Percentiles rank a stretch among this genome's conserved stretches.
phyloP scores from a whole-genome alignment of 2,113 vertebrate species.

The Neodontobutis hainanensis region DNA sequence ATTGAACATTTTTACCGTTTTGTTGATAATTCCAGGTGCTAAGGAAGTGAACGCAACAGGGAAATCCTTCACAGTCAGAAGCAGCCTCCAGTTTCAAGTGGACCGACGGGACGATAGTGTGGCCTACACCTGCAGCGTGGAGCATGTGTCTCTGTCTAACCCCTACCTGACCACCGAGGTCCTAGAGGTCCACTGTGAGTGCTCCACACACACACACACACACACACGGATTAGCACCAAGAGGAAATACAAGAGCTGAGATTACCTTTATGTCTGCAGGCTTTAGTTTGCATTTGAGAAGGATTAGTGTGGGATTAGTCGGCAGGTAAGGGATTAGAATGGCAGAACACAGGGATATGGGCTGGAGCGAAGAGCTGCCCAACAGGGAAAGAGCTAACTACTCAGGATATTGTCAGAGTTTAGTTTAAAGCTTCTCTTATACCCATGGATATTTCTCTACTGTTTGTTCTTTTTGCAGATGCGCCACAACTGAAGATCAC shows the following conservation, averaged over 20 bases:
- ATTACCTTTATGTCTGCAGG: slow-evolving; percentile 58
- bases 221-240: slow-evolving; percentile 47
- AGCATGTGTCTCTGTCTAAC: slow-evolving; percentile 90
- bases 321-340: slow-evolving; percentile 71
- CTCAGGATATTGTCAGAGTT: slow-evolving; percentile 39
- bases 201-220: slow-evolving; percentile 24
- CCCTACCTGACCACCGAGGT: slow-evolving; percentile 94
- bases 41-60: slow-evolving; percentile 89
- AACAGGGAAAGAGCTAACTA: slow-evolving; percentile 42
- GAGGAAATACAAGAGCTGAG: slow-evolving; percentile 55
- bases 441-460: slow-evolving; percentile 40
- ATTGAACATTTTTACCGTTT: neutral
- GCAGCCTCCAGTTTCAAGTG: slow-evolving; percentile 89
- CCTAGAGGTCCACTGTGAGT: slow-evolving; percentile 99
- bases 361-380: slow-evolving; percentile 49
- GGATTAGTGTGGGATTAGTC: slow-evolving; percentile 72
- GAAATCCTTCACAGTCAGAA: slow-evolving; percentile 92
- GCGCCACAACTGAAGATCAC: slow-evolving; percentile 92
- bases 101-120: slow-evolving; percentile 89
- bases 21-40: slow-evolving; percentile 72
- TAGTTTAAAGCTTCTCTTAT: slow-evolving; percentile 17
- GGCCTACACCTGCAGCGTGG: slow-evolving; percentile 92
- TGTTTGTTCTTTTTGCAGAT: slow-evolving; percentile 81
- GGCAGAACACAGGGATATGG: slow-evolving; percentile 47
- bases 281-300: slow-evolving; percentile 65